Evolutionary conservation across 1,140 invertebrate genomes (phyloP).

Genomic region (Cotesia vestalis): DNA sequence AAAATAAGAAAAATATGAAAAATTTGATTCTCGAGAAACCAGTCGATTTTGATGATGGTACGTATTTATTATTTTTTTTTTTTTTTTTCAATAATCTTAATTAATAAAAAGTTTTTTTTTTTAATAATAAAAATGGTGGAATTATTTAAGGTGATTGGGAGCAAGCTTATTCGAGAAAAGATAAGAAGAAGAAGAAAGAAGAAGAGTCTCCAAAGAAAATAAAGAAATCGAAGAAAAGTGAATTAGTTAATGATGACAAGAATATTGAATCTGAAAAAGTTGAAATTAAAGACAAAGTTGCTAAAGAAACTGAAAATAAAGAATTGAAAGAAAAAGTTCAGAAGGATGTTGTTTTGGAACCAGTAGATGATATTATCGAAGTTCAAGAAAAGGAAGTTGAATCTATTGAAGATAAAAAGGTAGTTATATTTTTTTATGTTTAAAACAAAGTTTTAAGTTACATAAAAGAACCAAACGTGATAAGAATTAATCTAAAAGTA

Average conservation of each 20-base stretch:
- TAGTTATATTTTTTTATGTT: conserved; percentile 29
- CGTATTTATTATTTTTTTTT: conserved; percentile 16
- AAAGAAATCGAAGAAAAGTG: conserved; percentile 61
- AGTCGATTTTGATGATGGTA: conserved; percentile 76
- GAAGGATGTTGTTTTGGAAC: conserved; percentile 57
- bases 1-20: conserved; percentile 68
- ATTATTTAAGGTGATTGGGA: conserved; percentile 72
- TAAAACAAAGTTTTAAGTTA: no score
- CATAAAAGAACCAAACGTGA: no score
- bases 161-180: conserved; percentile 73
- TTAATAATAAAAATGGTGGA: background rate
- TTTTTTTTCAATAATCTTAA: conserved; percentile 22
- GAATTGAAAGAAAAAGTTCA: conserved; percentile 64
- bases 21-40: conserved; percentile 72
- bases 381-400: conserved; percentile 57
- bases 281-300: conserved; percentile 65
- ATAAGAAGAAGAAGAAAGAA: conserved; percentile 73
- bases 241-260: conserved; percentile 54
- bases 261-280: conserved; percentile 63
- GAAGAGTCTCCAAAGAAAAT: conserved; percentile 66
- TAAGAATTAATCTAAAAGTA: no score
- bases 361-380: conserved; percentile 50
- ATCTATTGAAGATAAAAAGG: conserved; percentile 56
- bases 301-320: conserved; percentile 66
- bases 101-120: background rate